A percentile compares a stretch with the other conserved stretches of the same genome.
Evolutionary conservation across 2,888 invertebrate species (phyloP).

Genomic region (Pseudococcus viburni): DNA sequence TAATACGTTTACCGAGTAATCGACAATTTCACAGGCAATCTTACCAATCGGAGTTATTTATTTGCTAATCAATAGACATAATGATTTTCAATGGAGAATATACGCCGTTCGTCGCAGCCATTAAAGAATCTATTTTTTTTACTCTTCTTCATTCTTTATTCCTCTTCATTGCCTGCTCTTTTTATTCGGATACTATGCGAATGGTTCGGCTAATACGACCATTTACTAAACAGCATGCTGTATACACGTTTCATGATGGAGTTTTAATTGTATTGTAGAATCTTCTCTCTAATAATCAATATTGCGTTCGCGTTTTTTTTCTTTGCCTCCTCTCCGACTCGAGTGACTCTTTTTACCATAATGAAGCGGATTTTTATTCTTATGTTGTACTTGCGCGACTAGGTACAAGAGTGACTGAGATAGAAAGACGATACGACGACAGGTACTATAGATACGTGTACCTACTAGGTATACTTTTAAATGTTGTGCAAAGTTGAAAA

Average conservation of each 20-base stretch:
- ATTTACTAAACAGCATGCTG: conserved; percentile 35
- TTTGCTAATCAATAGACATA: conserved; percentile 63
- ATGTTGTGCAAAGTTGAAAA: conserved; percentile 49
- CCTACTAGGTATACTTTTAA: neutral
- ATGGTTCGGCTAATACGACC: conserved; percentile 35
- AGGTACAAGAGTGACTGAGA: neutral
- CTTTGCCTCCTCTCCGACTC: neutral
- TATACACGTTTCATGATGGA: conserved; percentile 37
- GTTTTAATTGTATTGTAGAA: conserved; percentile 50
- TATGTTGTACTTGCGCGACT: conserved; percentile 14
- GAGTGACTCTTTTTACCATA: conserved; percentile 48
- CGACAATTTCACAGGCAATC: conserved; percentile 62
- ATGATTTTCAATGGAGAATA: conserved; percentile 61
- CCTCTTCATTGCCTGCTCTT: neutral
- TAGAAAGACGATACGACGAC: neutral
- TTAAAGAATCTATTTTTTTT: conserved; percentile 25
- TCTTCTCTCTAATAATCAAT: conserved; percentile 55
- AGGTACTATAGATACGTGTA: neutral
- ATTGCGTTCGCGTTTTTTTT: conserved; percentile 59
- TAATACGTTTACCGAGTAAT: conserved; percentile 65
- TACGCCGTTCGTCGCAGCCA: neutral
- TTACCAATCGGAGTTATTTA: conserved; percentile 64
- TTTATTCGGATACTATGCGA: conserved; percentile 25
- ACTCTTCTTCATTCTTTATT: neutral
- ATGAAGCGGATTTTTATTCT: conserved; percentile 62